Percentiles rank a stretch among this genome's conserved stretches.
Evolutionary conservation across 2,888 invertebrate species (phyloP).

Genomic region (Penaeus monodon): DNA sequence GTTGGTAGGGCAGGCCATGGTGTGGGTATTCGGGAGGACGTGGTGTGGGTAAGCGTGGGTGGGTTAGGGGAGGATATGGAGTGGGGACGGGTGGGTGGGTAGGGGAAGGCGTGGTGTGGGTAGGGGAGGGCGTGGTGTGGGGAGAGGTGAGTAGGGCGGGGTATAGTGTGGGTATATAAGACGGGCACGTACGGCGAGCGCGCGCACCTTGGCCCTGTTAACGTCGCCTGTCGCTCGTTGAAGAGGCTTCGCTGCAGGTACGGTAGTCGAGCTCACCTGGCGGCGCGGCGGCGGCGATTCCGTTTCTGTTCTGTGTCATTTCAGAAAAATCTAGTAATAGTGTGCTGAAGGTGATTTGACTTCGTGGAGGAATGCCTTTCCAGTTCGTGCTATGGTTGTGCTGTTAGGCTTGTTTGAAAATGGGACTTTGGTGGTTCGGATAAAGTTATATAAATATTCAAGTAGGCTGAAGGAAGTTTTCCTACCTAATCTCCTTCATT

Average conservation of each 20-base stretch:
- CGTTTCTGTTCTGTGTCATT: background rate
- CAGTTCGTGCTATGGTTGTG: background rate
- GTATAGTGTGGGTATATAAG: slow-evolving; percentile 31
- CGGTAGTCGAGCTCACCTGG: background rate
- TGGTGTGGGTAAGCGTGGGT: too few species aligned
- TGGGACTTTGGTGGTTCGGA: too few species aligned
- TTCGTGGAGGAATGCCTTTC: background rate
- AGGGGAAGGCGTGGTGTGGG: too few species aligned
- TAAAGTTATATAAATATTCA: too few species aligned
- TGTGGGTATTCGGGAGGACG: slow-evolving; percentile 1
- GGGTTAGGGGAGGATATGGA: too few species aligned
- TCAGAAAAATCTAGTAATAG: background rate
- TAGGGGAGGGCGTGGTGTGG: background rate
- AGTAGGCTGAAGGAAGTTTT: too few species aligned
- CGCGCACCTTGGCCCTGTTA: background rate
- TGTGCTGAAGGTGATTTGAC: slow-evolving; percentile 11
- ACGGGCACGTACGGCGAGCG: slow-evolving; percentile 6
- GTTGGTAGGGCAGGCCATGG: background rate
- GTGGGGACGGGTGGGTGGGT: too few species aligned
- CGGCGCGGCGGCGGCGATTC: background rate
- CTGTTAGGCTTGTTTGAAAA: too few species aligned
- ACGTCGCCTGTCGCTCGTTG: background rate
- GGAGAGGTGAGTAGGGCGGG: slow-evolving; percentile 1
- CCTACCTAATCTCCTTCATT: too few species aligned
- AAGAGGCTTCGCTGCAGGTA: background rate